Evolutionary conservation across 2,797 vertebrate species (phyloP).

Genomic region (Pempheris klunzingeri): DNA sequence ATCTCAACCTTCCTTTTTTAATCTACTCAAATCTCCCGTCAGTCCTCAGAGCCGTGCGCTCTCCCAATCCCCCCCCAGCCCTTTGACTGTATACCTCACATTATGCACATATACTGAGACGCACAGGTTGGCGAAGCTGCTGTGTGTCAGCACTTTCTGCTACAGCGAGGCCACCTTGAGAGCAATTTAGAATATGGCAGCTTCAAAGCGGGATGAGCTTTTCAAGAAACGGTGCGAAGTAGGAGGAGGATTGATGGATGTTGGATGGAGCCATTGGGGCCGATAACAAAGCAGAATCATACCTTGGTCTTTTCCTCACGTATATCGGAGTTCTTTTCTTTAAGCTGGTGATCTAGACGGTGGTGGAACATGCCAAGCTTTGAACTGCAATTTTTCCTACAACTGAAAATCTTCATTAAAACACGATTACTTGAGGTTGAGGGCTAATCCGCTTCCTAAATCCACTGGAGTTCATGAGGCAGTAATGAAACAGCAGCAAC

Average conservation of each 20-base stretch:
- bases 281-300: slow-evolving; percentile 1
- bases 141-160: slow-evolving; percentile 64
- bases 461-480: slow-evolving; percentile 64
- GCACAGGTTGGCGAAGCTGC: slow-evolving; percentile 35
- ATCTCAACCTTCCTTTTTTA: slow-evolving; percentile 58
- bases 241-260: slow-evolving; percentile 27
- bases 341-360: slow-evolving; percentile 24
- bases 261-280: slow-evolving; percentile 9
- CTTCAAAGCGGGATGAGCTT: slow-evolving; percentile 23
- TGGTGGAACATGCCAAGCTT: slow-evolving; percentile 23
- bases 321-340: not conserved
- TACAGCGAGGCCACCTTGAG: slow-evolving; percentile 38
- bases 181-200: slow-evolving; percentile 28
- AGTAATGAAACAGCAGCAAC: slow-evolving; percentile 65
- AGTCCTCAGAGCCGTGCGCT: slow-evolving; percentile 22
- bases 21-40: slow-evolving; percentile 64
- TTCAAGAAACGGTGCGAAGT: slow-evolving; percentile 8
- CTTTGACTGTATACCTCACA: slow-evolving; percentile 24
- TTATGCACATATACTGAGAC: slow-evolving; percentile 31
- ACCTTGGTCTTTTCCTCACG: slow-evolving; percentile 1
- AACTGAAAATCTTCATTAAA: slow-evolving; percentile 69
- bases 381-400: slow-evolving; percentile 35
- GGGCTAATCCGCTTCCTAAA: slow-evolving; percentile 56
- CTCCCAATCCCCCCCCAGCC: slow-evolving; percentile 45
- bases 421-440: slow-evolving; percentile 53